Conservation (phyloP, 2,113 vertebrate genomes). For the Scolopax mira region DNA sequence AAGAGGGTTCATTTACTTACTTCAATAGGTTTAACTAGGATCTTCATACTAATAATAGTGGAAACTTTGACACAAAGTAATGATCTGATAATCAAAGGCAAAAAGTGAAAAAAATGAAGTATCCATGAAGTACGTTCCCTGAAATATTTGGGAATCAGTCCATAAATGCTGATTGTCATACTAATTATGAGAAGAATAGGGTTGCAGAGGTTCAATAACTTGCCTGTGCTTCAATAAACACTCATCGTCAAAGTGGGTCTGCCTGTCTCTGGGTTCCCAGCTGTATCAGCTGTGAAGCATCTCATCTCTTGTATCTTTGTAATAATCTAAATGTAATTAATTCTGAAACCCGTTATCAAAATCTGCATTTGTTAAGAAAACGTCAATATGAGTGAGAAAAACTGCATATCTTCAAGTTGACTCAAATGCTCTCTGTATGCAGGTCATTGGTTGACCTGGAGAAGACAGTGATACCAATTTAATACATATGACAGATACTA, state of each 20-base stretch:
- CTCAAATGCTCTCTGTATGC: background rate
- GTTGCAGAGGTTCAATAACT: background rate
- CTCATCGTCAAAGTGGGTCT: background rate
- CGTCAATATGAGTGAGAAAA: background rate
- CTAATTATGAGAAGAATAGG: background rate
- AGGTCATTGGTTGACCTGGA: background rate
- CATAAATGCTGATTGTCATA: background rate
- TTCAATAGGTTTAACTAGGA: background rate
- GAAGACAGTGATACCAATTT: background rate
- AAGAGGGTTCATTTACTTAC: background rate
- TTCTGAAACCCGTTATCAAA: background rate
- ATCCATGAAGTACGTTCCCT: background rate
- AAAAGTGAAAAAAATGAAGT: background rate
- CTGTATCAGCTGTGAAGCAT: background rate
- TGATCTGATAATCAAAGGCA: background rate
- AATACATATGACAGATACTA: background rate
- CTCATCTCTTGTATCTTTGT: background rate
- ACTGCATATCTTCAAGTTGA: background rate
- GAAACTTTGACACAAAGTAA: background rate
- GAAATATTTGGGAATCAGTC: background rate
- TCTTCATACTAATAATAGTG: background rate
- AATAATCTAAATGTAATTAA: background rate
- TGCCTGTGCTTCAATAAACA: background rate
- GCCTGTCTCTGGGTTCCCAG: background rate
- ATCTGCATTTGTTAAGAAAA: background rate